Evolutionary conservation across 2,113 vertebrate species (phyloP).

Genomic region (Ophthalmolycus amberensis): DNA sequence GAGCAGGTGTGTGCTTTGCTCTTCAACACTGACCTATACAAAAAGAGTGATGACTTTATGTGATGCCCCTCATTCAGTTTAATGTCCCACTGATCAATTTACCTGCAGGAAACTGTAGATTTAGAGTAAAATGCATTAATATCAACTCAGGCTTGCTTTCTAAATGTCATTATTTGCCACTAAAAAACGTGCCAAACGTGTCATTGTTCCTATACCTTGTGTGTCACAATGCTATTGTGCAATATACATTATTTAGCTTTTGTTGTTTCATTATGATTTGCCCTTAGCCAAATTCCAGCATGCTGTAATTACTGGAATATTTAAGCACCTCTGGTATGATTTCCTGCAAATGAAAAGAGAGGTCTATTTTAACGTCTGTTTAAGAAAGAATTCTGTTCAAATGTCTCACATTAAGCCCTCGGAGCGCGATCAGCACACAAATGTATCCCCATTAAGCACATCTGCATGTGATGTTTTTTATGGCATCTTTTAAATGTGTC

Average conservation of each 20-base stretch:
- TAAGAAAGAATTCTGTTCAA: conserved; percentile 32
- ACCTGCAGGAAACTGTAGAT: not conserved
- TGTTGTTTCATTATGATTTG: conserved; percentile 72
- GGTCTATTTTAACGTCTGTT: conserved; percentile 36
- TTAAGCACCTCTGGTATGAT: conserved; percentile 50
- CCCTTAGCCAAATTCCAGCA: conserved; percentile 68
- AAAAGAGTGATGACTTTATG: conserved; percentile 32
- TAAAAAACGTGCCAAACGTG: conserved; percentile 26
- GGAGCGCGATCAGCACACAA: conserved; percentile 13
- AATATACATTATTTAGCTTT: conserved; percentile 69
- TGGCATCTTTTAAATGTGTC: conserved; percentile 31
- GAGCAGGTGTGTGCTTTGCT: conserved; percentile 40
- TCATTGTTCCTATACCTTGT: conserved; percentile 18
- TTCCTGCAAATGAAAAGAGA: conserved; percentile 51
- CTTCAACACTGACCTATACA: conserved; percentile 22
- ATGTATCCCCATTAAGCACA: conserved; percentile 31
- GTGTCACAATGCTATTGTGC: conserved; percentile 54
- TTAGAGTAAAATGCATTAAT: conserved; percentile 12
- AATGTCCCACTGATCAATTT: conserved; percentile 27
- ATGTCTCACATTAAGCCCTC: conserved; percentile 33
- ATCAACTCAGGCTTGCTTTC: conserved; percentile 15
- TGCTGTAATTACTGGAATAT: conserved; percentile 67
- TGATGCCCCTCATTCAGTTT: conserved; percentile 11
- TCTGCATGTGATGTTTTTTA: conserved; percentile 42
- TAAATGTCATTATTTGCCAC: not conserved